These are phyloP conservation scores for Shinisaurus crocodilurus DNA, from an alignment of 2,113 vertebrate species.

Conservation along the genomic window DNA sequence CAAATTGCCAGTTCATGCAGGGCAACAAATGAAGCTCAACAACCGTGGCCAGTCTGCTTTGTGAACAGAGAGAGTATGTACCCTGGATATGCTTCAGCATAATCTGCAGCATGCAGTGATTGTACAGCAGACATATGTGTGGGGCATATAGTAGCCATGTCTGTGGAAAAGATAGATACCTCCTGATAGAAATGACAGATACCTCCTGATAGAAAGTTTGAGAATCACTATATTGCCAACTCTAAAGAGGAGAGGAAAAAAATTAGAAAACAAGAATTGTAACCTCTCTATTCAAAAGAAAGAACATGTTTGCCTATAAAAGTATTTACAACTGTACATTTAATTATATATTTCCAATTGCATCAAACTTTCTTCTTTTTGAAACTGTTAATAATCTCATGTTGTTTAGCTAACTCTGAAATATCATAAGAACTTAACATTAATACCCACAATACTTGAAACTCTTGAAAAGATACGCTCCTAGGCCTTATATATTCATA, in stretches of 20 bases:
- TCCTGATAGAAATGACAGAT: not conserved
- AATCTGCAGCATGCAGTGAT: not conserved
- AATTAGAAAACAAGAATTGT: not conserved
- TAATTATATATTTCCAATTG: conserved; percentile 7
- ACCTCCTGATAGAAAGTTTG: not conserved
- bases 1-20: not conserved
- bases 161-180: too few species aligned
- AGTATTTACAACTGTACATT: conserved; percentile 17
- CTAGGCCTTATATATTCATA: conserved; percentile 34
- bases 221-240: not conserved
- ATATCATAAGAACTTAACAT: conserved; percentile 13
- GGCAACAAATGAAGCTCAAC: not conserved
- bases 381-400: conserved; percentile 18
- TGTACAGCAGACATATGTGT: not conserved
- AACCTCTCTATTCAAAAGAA: not conserved
- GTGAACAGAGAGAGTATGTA: not conserved
- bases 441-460: conserved; percentile 5
- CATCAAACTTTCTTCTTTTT: not conserved
- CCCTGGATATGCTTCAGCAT: not conserved
- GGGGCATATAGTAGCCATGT: not conserved
- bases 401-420: conserved; percentile 13
- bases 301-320: not conserved
- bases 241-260: not conserved
- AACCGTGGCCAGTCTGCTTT: not conserved
- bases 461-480: conserved; percentile 28